These are phyloP conservation scores for Momotus momota DNA, from an alignment of 2,797 vertebrate species.

Conservation along the genomic window DNA sequence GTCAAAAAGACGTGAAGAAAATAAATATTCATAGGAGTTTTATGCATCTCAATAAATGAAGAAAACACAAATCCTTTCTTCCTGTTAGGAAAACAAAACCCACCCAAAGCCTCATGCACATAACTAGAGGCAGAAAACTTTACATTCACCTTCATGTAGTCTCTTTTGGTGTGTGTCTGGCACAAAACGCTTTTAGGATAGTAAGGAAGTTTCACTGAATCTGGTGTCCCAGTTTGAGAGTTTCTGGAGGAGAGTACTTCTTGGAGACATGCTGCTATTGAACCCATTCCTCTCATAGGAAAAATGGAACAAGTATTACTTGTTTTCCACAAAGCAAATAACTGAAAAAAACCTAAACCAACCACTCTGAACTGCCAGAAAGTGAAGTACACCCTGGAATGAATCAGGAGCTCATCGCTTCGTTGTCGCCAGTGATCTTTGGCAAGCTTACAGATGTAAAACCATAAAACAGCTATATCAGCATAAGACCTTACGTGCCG, in stretches of 20 bases:
- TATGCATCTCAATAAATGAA: neutral
- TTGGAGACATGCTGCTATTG: neutral
- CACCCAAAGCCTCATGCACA: neutral
- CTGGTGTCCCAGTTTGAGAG: neutral
- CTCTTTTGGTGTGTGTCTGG: neutral
- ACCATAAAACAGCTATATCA: neutral
- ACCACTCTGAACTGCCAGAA: neutral
- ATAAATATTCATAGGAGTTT: neutral
- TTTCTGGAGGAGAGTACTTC: neutral
- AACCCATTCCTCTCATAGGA: neutral
- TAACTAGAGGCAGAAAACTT: neutral
- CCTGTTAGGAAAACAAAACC: neutral
- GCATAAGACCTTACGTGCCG: neutral
- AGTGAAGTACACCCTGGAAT: neutral
- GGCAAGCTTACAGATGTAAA: neutral
- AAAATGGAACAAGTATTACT: neutral
- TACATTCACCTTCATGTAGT: neutral
- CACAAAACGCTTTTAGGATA: neutral
- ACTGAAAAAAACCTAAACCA: neutral
- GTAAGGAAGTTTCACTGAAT: neutral
- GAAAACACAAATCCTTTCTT: neutral
- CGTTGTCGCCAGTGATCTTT: neutral
- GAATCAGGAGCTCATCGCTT: neutral
- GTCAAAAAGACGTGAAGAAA: neutral
- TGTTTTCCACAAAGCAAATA: neutral